Base-by-base conservation (phyloP, 2,113 vertebrate genomes). In the Anguilla japonica region DNA sequence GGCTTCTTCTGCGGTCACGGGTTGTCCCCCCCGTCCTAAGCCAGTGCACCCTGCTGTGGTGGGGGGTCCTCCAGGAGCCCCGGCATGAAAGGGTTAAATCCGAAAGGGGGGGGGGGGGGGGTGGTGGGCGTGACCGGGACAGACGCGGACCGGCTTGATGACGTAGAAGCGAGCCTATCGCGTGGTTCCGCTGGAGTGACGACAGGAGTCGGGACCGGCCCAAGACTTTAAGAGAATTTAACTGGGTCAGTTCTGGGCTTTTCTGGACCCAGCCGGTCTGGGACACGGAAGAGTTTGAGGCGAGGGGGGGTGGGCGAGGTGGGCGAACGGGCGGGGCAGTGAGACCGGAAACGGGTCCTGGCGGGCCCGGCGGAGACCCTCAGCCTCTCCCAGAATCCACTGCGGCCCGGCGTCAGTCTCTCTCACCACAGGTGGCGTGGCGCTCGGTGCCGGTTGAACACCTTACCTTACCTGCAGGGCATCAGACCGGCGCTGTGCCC, bases 371-470 rank as follows among this genome's bases (percentile, higher is more conserved):
- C 81, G 41, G 78, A 26, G 67, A 85, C 20, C 63, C 41, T 22
- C 9, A 41, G 79, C 84, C 82, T 71, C 79, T 89, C 84, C 83
- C 39, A 79, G 86, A 82, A 85, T 88, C 88, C 87, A 75, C 43
- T 79, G 79, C 88, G 89, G 89, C 87, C 34, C 40, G 63, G 84
- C 16, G 46, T 89, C 86, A 86, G 83, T 88, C 81, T 84, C 46
- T 50, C 43, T 46, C 60, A 43, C 22, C 2, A 3, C n/a, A 46
- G 46, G 53, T 14, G 7, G 43, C 4, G 46, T 78, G 22, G 53
- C 22, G 8, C 20, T 29, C 79, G 34, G 39, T 39, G 43, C 41
- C 15, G 50, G 82, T 40, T 15, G 13, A 40, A 22, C 16, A 1
- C 78, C 39, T 34, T 34, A 34, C 34, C 34, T 34, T 34, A 34